Evolutionary conservation across 2,797 vertebrate species (phyloP).

Genomic region (Ibycter americanus): DNA sequence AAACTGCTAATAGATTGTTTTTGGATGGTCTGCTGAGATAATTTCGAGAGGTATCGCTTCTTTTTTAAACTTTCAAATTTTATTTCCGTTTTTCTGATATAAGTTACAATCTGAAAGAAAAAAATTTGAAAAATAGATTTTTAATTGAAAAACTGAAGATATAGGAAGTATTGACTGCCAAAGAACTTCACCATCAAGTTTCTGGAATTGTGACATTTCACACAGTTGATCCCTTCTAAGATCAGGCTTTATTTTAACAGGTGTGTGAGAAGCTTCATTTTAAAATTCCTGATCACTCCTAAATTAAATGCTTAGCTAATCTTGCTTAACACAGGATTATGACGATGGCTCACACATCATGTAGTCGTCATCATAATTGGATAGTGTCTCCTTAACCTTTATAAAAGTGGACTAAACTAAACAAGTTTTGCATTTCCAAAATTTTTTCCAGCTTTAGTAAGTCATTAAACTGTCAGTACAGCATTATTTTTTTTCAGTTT

Average conservation of each 20-base stretch:
- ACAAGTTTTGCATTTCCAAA: not conserved
- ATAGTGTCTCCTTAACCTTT: not conserved
- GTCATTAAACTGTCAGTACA: not conserved
- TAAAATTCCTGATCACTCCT: not conserved
- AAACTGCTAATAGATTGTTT: not conserved
- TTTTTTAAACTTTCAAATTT: not conserved
- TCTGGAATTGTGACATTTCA: not conserved
- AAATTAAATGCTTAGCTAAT: not conserved
- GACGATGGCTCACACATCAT: not conserved
- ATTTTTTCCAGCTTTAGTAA: not conserved
- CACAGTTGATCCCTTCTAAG: not conserved
- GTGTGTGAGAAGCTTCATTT: not conserved
- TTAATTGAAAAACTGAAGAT: not conserved
- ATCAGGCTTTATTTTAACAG: not conserved
- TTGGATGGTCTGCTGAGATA: not conserved
- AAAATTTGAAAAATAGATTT: not conserved
- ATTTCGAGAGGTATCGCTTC: not conserved
- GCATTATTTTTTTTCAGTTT: not conserved
- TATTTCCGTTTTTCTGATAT: not conserved
- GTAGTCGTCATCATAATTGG: not conserved
- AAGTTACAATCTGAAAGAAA: not conserved
- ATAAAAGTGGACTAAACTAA: not conserved
- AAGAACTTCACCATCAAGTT: not conserved
- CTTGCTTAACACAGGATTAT: not conserved
- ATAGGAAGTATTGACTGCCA: not conserved